Percentiles rank a stretch among this genome's conserved stretches.
These are phyloP conservation scores for Taeniopygia guttata DNA, from an alignment of 2,797 vertebrate species.

Conservation along the genomic window DNA sequence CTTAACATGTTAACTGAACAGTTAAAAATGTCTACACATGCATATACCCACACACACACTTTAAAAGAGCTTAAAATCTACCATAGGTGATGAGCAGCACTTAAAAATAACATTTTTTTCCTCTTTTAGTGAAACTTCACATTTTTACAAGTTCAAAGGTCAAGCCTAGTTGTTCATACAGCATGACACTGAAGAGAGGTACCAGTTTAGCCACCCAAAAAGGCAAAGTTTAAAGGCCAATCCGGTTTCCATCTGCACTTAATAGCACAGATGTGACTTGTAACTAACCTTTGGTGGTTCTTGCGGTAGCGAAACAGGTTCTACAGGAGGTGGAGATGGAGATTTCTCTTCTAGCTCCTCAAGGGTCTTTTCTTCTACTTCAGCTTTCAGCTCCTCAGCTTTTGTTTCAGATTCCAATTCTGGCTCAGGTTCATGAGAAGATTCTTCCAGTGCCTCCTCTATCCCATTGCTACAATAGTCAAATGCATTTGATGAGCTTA, in stretches of 20 bases:
- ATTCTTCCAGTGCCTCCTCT: slow-evolving; percentile 91
- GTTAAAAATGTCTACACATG: not conserved
- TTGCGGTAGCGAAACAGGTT: slow-evolving; percentile 86
- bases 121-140: not conserved
- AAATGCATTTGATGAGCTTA: slow-evolving; percentile 17
- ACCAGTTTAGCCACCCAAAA: not conserved
- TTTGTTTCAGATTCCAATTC: slow-evolving; percentile 90
- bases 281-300: slow-evolving; percentile 89
- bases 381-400: slow-evolving; percentile 85
- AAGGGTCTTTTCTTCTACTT: slow-evolving; percentile 86
- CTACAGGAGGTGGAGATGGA: slow-evolving; percentile 85
- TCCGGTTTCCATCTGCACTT: not conserved
- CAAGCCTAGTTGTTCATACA: not conserved
- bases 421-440: slow-evolving; percentile 84
- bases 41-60: not conserved
- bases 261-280: not conserved
- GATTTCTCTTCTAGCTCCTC: slow-evolving; percentile 92
- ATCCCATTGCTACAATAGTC: slow-evolving; percentile 86
- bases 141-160: not conserved
- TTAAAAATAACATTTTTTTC: not conserved
- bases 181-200: not conserved
- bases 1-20: not conserved
- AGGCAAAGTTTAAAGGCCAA: not conserved
- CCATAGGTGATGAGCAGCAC: not conserved
- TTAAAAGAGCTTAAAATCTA: not conserved